Evolutionary conservation across 2,797 vertebrate species (phyloP).

Genomic region (Neopelma chrysocephalum): DNA sequence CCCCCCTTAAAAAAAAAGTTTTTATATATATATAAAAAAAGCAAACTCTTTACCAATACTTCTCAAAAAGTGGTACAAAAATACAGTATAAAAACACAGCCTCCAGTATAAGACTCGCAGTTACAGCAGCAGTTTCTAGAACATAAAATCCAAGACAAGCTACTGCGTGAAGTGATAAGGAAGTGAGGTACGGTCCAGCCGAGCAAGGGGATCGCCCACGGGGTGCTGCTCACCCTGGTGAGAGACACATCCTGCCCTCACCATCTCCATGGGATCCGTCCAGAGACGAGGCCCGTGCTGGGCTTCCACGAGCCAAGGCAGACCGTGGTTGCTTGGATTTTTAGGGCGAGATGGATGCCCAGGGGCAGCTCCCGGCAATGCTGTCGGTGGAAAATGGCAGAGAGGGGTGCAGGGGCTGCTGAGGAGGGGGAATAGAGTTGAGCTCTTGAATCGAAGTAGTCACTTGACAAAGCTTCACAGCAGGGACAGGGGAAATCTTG

Average conservation of each 20-base stretch:
- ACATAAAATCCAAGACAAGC: conserved; percentile 49
- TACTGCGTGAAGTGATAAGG: conserved; percentile 70
- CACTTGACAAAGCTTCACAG: not conserved
- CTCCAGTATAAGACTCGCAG: conserved; percentile 70
- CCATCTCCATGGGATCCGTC: not conserved
- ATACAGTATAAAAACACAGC: conserved; percentile 80
- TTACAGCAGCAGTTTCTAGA: conserved; percentile 74
- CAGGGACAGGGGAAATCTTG: not conserved
- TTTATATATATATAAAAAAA: conserved; percentile 45
- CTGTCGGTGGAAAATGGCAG: fast-evolving
- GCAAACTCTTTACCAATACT: conserved; percentile 71
- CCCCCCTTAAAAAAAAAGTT: not conserved
- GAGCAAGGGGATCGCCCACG: not conserved
- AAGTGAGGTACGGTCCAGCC: conserved; percentile 75
- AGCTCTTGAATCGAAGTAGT: not conserved
- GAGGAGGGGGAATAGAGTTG: not conserved
- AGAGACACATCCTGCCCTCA: not conserved
- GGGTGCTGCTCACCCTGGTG: not conserved
- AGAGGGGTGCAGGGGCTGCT: not conserved
- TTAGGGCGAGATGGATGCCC: fast-evolving
- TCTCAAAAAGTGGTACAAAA: conserved; percentile 81
- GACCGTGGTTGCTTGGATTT: not conserved
- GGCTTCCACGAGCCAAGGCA: not conserved
- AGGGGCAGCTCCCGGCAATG: not conserved
- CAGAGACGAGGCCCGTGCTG: fast-evolving